Evolutionary conservation across 2,888 invertebrate genomes (phyloP), one percentile per base, ranked within the genome.

Genomic region (Microctonus brassicae): DNA sequence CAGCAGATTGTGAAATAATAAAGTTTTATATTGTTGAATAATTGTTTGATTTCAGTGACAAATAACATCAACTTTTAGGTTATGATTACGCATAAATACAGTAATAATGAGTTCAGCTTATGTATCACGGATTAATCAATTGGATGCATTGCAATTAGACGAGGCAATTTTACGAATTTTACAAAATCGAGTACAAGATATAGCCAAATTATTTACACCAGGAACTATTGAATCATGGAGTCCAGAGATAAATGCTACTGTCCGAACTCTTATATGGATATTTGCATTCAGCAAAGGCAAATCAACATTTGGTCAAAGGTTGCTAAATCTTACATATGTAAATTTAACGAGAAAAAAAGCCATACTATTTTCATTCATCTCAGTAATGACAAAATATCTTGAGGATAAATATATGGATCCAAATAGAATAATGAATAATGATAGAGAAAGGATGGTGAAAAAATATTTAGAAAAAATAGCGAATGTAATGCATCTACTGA

Each of bases 61-160:
- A 29, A 7, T 5, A 29, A 3, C 7, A 29, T 29, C 7, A 29
- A 7, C 7, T 29, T 29, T 5, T 7, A 29, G 29, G 29, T 29
- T 29, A 29, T 5, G 29, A n/a, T n/a, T n/a, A n/a, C n/a, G n/a
- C n/a, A n/a, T n/a, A n/a, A n/a, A n/a, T n/a, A n/a, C n/a, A n/a
- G n/a, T n/a, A 47, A 69, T 1, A 61, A 69, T 69, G 68, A n/a
- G 24, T 33, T 64, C 63, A 20, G 20, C 78, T 0, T 86, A 86
- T 72, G 86, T 87, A 17, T 86, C 87, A 0, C 81, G 87, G 17
- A 80, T 87, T 34, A 87, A 87, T 70, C 87, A 94, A 91, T 89
- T 95, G 74, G 96, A 96, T 88, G 94, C 95, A 33, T 89, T 92
- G n/a, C 93, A 93, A 80, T 88, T 96, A 42, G 96, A 97, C 85